A percentile compares a stretch with the other conserved stretches of the same genome.
These are phyloP conservation scores for Oedothorax gibbosus DNA, from an alignment of 1,140 invertebrate species.

Conservation along the genomic window DNA sequence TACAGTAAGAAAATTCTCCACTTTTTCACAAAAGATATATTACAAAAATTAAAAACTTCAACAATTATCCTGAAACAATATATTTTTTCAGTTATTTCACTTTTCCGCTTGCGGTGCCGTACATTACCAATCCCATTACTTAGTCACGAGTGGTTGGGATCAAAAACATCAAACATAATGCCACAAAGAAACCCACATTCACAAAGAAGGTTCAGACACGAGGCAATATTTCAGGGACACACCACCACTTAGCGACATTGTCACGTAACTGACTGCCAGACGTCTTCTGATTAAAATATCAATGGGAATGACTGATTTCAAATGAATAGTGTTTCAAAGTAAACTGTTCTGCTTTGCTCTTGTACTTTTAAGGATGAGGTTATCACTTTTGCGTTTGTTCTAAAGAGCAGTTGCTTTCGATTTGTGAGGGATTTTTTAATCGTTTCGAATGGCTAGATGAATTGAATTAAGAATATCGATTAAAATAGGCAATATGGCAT, in stretches of 20 bases:
- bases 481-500: too few relatives aligned
- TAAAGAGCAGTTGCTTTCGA: too few relatives aligned
- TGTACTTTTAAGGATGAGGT: too few relatives aligned
- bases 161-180: background rate
- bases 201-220: background rate
- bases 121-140: conserved; percentile 28
- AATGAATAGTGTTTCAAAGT: too few relatives aligned
- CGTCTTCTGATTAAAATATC: conserved; percentile 48
- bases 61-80: background rate
- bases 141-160: conserved; percentile 34
- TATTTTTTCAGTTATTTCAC: background rate
- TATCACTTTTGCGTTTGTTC: too few relatives aligned
- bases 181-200: background rate
- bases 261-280: conserved; percentile 25
- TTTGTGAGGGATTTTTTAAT: too few relatives aligned
- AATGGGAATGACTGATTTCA: background rate
- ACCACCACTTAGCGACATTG: background rate
- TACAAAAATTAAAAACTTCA: background rate
- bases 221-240: background rate
- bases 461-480: too few relatives aligned
- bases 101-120: too few relatives aligned
- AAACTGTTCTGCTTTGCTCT: too few relatives aligned
- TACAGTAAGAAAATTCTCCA: too few relatives aligned
- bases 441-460: too few relatives aligned
- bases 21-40: too few relatives aligned